These are phyloP conservation scores for Huso huso DNA, from an alignment of 2,797 vertebrate genomes.

Conservation along the genomic window DNA sequence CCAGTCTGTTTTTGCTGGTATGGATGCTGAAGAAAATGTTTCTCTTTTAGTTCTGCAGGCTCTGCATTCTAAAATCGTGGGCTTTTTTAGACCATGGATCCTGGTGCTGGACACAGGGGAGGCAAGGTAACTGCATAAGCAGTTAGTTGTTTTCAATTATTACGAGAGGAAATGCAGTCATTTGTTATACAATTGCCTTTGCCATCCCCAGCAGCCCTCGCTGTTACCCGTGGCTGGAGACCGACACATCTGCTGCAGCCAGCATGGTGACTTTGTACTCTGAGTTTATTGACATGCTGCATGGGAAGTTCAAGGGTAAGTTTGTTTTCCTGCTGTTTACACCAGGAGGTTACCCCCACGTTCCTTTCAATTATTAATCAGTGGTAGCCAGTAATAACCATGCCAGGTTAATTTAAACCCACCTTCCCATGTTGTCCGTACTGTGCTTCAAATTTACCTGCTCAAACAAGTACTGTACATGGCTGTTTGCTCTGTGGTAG, in stretches of 20 bases:
- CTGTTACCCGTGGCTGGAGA: conserved; percentile 92
- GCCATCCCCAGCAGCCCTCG: conserved; percentile 56
- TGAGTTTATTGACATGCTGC: conserved; percentile 62
- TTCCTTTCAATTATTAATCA: too few relatives aligned
- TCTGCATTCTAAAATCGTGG: conserved; percentile 65
- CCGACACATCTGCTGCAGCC: conserved; percentile 64
- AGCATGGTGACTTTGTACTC: conserved; percentile 63
- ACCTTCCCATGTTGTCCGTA: too few relatives aligned
- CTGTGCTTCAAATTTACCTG: too few relatives aligned
- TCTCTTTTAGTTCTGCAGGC: conserved; percentile 63
- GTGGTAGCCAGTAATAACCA: too few relatives aligned
- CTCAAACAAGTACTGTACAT: too few relatives aligned
- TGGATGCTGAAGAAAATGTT: neutral
- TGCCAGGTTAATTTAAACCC: too few relatives aligned
- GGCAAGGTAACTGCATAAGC: conserved; percentile 54
- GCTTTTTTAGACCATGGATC: conserved; percentile 89
- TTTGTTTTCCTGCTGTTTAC: neutral
- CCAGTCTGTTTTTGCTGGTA: too few relatives aligned
- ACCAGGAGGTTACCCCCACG: too few relatives aligned
- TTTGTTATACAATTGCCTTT: neutral
- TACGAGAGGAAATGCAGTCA: neutral
- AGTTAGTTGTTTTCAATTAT: neutral
- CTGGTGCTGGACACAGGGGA: conserved; percentile 73
- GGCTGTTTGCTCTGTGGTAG: too few relatives aligned
- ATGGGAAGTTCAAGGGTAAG: conserved; percentile 82